phyloP scores from a whole-genome alignment of 2,113 vertebrate species.

The Passer domesticus region DNA sequence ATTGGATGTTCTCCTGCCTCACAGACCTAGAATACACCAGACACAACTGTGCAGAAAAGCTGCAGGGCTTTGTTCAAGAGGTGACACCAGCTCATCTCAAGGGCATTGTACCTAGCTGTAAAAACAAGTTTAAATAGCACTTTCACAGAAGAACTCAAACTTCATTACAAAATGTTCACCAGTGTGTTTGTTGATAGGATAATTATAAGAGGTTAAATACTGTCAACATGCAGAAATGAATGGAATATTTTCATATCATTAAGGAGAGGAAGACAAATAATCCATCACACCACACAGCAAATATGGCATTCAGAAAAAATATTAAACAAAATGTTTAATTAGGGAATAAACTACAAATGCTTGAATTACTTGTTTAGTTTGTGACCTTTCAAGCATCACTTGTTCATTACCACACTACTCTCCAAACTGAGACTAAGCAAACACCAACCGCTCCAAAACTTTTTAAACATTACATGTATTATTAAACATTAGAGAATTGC shows the following conservation, averaged over 20 bases:
- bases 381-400: conserved; percentile 42
- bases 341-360: neutral
- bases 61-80: neutral
- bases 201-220: conserved; percentile 4
- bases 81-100: neutral
- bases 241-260: neutral
- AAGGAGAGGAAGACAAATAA: neutral
- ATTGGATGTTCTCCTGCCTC: neutral
- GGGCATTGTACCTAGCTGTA: neutral
- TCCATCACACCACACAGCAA: neutral
- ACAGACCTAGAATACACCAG: neutral
- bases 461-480: neutral
- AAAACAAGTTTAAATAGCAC: neutral
- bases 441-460: neutral
- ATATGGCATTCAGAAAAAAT: neutral
- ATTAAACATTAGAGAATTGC: neutral
- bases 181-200: neutral
- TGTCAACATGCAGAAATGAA: neutral
- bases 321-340: neutral
- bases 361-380: neutral
- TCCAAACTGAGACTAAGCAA: neutral
- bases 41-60: neutral
- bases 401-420: neutral
- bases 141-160: neutral
- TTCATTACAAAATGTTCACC: neutral